Percentiles rank a stretch among this genome's conserved stretches.
Conservation (phyloP, 1,140 invertebrate species). For the Drosophila santomea region DNA sequence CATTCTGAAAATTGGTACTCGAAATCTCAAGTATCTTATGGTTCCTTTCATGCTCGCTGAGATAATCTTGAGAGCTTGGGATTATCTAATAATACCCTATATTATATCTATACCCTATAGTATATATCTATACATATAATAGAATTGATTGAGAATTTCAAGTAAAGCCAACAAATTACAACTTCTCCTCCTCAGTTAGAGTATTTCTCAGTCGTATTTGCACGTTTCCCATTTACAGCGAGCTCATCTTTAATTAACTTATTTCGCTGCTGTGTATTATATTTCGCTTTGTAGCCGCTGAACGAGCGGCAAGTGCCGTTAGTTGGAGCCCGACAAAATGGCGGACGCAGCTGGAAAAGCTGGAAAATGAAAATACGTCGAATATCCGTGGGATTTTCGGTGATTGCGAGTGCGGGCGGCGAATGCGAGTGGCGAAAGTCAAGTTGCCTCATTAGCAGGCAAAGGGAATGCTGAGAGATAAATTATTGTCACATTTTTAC, state of each 20-base stretch:
- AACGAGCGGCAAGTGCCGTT: constrained; percentile 40
- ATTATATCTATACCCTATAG: no score
- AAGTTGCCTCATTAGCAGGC: constrained; percentile 46
- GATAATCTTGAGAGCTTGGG: background rate
- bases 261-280: constrained; percentile 42
- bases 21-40: background rate
- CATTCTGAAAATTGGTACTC: background rate
- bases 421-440: constrained; percentile 31
- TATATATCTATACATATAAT: no score
- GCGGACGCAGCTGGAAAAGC: constrained; percentile 26
- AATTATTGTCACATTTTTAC: constrained; percentile 47
- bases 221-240: background rate
- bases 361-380: constrained; percentile 26
- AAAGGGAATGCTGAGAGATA: constrained; percentile 21
- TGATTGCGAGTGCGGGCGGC: background rate
- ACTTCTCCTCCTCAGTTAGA: background rate
- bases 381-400: constrained; percentile 19
- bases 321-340: constrained; percentile 41
- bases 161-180: background rate
- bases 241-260: constrained; percentile 61
- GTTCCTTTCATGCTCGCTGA: background rate
- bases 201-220: background rate
- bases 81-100: no score
- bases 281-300: constrained; percentile 27
- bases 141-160: background rate